Conservation (phyloP, 2,888 invertebrate genomes). For the Yponomeuta plumbellus region DNA sequence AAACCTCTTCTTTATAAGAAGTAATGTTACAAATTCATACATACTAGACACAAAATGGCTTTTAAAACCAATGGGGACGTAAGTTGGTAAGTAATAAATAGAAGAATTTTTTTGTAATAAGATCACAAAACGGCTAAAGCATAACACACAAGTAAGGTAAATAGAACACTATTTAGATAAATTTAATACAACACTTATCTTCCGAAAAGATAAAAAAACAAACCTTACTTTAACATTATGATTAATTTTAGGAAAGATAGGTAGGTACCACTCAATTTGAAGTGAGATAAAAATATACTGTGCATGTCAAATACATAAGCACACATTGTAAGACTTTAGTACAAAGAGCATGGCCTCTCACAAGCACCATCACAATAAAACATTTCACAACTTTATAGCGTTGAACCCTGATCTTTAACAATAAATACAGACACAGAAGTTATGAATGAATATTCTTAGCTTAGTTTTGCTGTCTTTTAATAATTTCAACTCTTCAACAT, state of each 20-base stretch:
- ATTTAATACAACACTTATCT: not conserved
- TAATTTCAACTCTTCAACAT: not conserved
- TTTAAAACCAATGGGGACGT: slow-evolving; percentile 3
- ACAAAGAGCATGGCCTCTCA: not conserved
- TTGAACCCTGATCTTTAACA: not conserved
- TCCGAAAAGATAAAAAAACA: not conserved
- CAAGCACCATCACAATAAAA: not conserved
- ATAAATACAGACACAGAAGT: slow-evolving; percentile 1
- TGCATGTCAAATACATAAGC: slow-evolving; percentile 1
- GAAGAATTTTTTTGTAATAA: not conserved
- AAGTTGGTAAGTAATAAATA: slow-evolving; percentile 5
- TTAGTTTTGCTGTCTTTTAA: not conserved
- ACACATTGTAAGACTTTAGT: not conserved
- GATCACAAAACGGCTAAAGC: slow-evolving; percentile 5
- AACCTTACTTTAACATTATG: not conserved
- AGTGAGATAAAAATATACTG: not conserved
- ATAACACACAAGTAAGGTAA: not conserved
- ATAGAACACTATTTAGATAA: not conserved
- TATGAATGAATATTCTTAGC: not conserved
- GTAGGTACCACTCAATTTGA: not conserved
- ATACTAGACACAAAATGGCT: slow-evolving; percentile 2
- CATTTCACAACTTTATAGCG: slow-evolving; percentile 3
- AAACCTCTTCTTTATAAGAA: not conserved
- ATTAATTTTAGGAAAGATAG: not conserved
- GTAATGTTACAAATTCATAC: slow-evolving; percentile 8